Evolutionary conservation across 64 coral and sea anemone species (phyloP), one percentile per base, ranked within the genome.

Genomic region (Porites australiensis): DNA sequence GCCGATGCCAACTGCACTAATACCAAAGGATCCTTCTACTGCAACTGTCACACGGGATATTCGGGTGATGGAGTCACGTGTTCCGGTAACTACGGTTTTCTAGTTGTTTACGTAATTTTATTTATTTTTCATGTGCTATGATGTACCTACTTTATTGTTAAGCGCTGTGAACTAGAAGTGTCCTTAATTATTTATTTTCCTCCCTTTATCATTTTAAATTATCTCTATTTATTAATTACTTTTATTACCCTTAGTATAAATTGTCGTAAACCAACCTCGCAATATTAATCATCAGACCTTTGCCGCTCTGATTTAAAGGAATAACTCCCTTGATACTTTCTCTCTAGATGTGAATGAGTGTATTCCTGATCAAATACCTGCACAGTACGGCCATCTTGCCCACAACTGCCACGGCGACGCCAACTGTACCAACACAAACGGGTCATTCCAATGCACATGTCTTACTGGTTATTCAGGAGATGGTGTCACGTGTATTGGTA

Each of bases 401-500:
- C 88, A 95, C 15, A 95, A 91, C 80, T 95, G 93, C 66, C 93
- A 95, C 63, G 5, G 15, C 48, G 80, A 95, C 20, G 80, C 93
- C 71, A 87, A 95, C 93, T 95, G 93, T 64, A 79, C 93, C 5
- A 95, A 95, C 81, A 91, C 93, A 1, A 79, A 86, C 15, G 93
- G 93, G 22, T 95, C 93, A 3, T 95, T 95, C 74, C 53, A 87
- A 21, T 94, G 92, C 59, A 68, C 87, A 13, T 94, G 92, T 87
- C 57, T 88, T 69, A 88, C 77, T 70, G 94, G 94, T 74, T 95
- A 95, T 43, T 95, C 94, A 8, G 94, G 94, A 88, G 77, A 95
- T 69, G 94, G 94, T 7, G 67, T 95, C 27, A 63, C 8, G 22
- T 95, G 94, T 60, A 14, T 69, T 50, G 94, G 94, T 95, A 75